Percentiles rank a stretch among this genome's conserved stretches.
Evolutionary conservation across 2,113 vertebrate genomes (phyloP).

Genomic region (Rhombomys opimus): DNA sequence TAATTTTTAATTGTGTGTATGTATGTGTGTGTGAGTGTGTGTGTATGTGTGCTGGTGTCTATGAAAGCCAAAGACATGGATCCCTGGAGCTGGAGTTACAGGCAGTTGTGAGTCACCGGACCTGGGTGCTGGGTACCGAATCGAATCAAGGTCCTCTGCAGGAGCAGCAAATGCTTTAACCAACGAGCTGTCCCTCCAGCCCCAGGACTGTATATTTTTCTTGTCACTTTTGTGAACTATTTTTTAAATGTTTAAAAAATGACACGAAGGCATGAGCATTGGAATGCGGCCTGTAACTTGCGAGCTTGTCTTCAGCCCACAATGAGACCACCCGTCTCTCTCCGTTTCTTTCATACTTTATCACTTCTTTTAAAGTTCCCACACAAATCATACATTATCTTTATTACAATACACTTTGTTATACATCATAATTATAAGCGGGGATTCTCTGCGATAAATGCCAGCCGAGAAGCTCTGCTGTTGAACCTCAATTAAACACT

Average conservation of each 20-base stretch:
- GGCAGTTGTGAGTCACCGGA: not conserved
- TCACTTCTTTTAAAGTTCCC: not conserved
- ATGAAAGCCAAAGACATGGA: not conserved
- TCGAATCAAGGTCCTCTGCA: not conserved
- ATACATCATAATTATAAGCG: constrained; percentile 35
- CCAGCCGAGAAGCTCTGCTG: constrained; percentile 16
- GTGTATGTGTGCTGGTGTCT: not conserved
- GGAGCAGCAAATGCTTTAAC: not conserved
- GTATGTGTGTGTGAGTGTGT: not conserved
- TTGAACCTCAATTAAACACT: constrained; percentile 17
- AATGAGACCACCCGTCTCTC: not conserved
- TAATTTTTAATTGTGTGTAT: not conserved
- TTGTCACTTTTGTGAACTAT: not conserved
- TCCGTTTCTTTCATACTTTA: not conserved
- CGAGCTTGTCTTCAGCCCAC: not conserved
- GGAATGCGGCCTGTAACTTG: not conserved
- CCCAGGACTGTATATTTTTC: not conserved
- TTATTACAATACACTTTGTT: constrained; percentile 35
- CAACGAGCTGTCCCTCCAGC: not conserved
- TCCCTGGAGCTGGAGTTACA: not conserved
- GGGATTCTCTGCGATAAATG: not conserved
- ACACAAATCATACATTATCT: not conserved
- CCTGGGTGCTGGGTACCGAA: not conserved
- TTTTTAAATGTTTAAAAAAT: not conserved
- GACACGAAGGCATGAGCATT: not conserved